Evolutionary conservation across 2,888 invertebrate genomes (phyloP).

Genomic region (Epicampocera succincta): DNA sequence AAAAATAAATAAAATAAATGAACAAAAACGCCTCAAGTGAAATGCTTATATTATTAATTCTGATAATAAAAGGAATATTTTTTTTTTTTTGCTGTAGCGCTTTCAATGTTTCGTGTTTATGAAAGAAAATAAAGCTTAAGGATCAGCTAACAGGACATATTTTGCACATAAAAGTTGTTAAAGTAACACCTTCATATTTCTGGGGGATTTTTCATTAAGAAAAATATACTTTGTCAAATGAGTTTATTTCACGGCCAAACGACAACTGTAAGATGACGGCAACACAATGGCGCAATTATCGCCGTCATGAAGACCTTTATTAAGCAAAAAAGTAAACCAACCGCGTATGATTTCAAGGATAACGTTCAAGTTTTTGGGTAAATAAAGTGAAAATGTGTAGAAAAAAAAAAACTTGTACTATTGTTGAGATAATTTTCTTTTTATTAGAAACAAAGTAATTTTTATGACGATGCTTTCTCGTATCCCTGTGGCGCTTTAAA

Average conservation of each 20-base stretch:
- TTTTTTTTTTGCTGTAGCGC: conserved; percentile 20
- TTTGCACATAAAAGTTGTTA: conserved; percentile 52
- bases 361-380: conserved; percentile 54
- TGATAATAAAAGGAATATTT: conserved; percentile 40
- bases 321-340: conserved; percentile 48
- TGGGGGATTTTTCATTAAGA: conserved; percentile 76
- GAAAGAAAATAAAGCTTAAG: conserved; percentile 56
- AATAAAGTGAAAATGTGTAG: conserved; percentile 63
- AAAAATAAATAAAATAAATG: conserved; percentile 20
- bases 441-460: conserved; percentile 58
- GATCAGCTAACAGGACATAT: conserved; percentile 67
- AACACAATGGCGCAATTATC: conserved; percentile 71
- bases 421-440: conserved; percentile 59
- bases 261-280: conserved; percentile 16
- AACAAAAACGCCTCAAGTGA: conserved; percentile 53
- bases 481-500: conserved; percentile 61
- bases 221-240: conserved; percentile 74
- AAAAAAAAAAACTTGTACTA: conserved; percentile 41
- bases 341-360: conserved; percentile 36
- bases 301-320: conserved; percentile 60
- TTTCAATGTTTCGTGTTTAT: conserved; percentile 48
- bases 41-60: conserved; percentile 46
- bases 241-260: conserved; percentile 72
- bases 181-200: conserved; percentile 78
- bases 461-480: conserved; percentile 55